Conservation (phyloP, 1,140 invertebrate species). For the Aphelenchoides besseyi region DNA sequence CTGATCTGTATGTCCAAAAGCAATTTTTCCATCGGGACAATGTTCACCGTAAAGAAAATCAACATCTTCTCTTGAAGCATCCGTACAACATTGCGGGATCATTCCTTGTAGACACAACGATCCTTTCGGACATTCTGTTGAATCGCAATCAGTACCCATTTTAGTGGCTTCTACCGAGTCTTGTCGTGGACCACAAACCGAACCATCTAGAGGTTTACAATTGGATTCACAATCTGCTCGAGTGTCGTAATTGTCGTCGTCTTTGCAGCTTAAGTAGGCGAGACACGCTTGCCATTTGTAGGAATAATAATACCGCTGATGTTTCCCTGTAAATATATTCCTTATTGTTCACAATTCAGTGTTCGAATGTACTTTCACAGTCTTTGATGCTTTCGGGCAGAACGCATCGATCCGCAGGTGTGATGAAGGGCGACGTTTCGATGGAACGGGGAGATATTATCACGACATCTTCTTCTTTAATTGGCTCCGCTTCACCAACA, state of each 20-base stretch:
- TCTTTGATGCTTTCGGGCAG: background rate
- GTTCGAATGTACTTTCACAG: background rate
- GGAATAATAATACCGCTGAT: constrained; percentile 8
- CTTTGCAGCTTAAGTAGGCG: constrained; percentile 8
- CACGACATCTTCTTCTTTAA: constrained; percentile 12
- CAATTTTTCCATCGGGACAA: constrained; percentile 9
- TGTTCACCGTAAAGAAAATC: constrained; percentile 12
- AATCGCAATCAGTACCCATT: background rate
- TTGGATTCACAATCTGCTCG: constrained; percentile 9
- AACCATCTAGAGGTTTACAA: constrained; percentile 17
- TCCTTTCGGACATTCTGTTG: background rate
- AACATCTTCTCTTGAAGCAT: background rate
- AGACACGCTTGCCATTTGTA: background rate
- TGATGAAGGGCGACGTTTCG: background rate
- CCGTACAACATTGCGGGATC: constrained; percentile 7
- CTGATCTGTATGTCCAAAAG: background rate
- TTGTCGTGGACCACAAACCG: constrained; percentile 3
- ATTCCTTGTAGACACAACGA: background rate
- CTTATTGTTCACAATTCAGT: background rate
- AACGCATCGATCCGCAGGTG: background rate
- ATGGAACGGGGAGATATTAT: background rate
- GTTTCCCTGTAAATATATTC: background rate
- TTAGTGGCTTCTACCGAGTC: background rate
- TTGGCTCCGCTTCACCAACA: background rate
- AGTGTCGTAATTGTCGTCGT: background rate